phyloP scores from a whole-genome alignment of 2,113 vertebrate species.

The Psittacara wagleri region DNA sequence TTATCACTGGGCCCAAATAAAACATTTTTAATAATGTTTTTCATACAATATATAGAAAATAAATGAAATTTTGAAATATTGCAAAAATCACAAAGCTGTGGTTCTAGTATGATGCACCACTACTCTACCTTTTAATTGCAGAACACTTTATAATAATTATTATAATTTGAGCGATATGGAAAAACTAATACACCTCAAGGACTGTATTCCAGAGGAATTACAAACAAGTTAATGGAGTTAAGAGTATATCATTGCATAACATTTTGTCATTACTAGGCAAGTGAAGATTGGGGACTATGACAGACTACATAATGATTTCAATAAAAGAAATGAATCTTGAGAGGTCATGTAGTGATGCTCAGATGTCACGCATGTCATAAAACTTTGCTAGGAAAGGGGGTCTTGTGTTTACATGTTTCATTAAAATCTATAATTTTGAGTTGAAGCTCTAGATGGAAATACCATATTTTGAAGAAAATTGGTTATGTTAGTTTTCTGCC shows the following conservation, averaged over 20 bases:
- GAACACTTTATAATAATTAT: not conserved
- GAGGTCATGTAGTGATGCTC: not conserved
- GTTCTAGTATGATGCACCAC: not conserved
- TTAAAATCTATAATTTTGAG: not conserved
- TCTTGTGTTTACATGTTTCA: not conserved
- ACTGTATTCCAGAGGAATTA: not conserved
- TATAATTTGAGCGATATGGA: not conserved
- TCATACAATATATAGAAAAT: not conserved
- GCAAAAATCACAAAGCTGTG: not conserved
- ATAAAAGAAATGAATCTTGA: not conserved
- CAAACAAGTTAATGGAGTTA: not conserved
- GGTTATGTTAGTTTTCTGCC: not conserved
- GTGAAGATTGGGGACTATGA: not conserved
- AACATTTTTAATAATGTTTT: not conserved
- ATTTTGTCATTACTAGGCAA: not conserved
- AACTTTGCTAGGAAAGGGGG: not conserved
- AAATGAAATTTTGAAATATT: not conserved
- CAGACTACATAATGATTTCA: not conserved
- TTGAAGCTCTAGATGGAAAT: not conserved
- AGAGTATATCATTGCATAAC: not conserved
- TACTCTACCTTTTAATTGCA: not conserved
- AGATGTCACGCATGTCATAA: not conserved
- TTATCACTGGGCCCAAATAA: not conserved
- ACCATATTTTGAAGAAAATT: not conserved
- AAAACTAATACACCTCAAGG: not conserved